phyloP scores from a whole-genome alignment of 2,888 invertebrate genomes.

The Drosophila barbarae region DNA sequence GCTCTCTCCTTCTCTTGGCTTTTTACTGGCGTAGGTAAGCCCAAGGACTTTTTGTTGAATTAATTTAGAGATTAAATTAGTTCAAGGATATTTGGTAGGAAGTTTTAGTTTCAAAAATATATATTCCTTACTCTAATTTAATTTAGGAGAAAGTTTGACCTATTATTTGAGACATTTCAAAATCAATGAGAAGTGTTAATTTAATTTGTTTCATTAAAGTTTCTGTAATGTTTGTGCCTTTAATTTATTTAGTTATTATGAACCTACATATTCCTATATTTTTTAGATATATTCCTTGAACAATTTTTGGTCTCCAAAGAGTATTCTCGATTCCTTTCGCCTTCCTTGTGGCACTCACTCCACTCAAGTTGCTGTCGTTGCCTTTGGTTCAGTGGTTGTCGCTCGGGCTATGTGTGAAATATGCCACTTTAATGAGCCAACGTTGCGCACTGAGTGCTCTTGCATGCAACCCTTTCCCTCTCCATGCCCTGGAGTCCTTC shows the following conservation, averaged over 20 bases:
- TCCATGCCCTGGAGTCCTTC: constrained; percentile 19
- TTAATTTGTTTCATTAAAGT: background rate
- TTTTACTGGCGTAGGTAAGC: background rate
- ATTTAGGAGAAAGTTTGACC: background rate
- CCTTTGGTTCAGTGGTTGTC: constrained; percentile 41
- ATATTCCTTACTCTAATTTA: no score
- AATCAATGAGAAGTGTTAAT: background rate
- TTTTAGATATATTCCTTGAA: background rate
- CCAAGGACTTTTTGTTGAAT: constrained; percentile 3
- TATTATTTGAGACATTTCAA: background rate
- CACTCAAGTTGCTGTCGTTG: constrained; percentile 41
- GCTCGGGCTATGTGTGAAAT: constrained; percentile 67
- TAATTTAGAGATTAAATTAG: constrained; percentile 9
- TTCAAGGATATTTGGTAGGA: no score
- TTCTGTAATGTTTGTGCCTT: no score
- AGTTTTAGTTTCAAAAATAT: background rate
- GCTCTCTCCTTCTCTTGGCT: background rate
- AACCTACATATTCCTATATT: background rate
- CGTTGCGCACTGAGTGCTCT: constrained; percentile 67
- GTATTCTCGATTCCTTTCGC: constrained; percentile 8
- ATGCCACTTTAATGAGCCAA: constrained; percentile 72
- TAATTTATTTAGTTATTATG: background rate
- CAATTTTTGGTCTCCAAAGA: background rate
- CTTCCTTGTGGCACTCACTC: constrained; percentile 7
- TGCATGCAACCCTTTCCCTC: constrained; percentile 30